These are phyloP conservation scores for Cryptotis parvus DNA, from an alignment of 2,113 vertebrate species.

Conservation along the genomic window DNA sequence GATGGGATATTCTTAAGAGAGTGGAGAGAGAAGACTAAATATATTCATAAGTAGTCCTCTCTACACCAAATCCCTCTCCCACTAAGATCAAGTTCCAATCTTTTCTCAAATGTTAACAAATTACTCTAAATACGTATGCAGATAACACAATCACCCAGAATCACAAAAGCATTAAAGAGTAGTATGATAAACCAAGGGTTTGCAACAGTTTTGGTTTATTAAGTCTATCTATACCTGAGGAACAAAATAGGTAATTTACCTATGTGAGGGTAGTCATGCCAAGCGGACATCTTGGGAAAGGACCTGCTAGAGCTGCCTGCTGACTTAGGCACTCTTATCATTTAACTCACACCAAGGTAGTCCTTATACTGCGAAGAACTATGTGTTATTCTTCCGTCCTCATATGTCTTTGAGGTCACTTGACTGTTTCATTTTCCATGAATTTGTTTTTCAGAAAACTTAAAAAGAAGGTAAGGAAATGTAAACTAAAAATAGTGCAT, in stretches of 20 bases:
- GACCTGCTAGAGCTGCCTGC: conserved; percentile 29
- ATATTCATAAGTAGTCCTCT: neutral
- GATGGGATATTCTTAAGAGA: neutral
- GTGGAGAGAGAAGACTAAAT: neutral
- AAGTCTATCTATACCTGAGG: conserved; percentile 48
- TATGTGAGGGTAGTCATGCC: conserved; percentile 36
- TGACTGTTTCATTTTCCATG: neutral
- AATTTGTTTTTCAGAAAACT: conserved; percentile 17
- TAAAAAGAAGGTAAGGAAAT: neutral
- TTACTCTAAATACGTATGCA: conserved; percentile 49
- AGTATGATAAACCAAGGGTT: conserved; percentile 8
- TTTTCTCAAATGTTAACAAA: conserved; percentile 67
- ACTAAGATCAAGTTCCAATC: neutral
- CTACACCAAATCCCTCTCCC: neutral
- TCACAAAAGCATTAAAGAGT: conserved; percentile 17
- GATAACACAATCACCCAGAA: conserved; percentile 53
- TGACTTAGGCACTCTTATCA: conserved; percentile 63
- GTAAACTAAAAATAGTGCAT: neutral
- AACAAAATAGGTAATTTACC: conserved; percentile 53
- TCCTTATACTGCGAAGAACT: neutral
- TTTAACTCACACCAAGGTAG: neutral
- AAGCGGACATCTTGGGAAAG: conserved; percentile 20
- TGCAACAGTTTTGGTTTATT: conserved; percentile 67
- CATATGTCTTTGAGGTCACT: conserved; percentile 20
- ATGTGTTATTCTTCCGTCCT: neutral